Evolutionary conservation across 2,888 invertebrate species (phyloP).

Genomic region (Cartodere bifasciata): DNA sequence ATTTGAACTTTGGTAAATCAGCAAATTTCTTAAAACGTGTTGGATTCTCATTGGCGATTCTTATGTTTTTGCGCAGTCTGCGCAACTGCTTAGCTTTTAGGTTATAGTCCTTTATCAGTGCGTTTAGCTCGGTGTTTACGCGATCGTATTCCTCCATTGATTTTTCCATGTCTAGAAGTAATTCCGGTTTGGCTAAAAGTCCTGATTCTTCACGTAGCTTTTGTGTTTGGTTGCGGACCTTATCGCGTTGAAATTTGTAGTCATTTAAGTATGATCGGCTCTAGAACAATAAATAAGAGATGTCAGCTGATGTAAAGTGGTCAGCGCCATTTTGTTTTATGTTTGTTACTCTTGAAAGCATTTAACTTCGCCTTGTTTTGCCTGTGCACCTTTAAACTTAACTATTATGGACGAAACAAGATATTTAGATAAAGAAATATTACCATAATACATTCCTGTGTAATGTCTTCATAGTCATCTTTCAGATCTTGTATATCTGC

Average conservation of each 20-base stretch:
- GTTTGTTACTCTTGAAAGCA: too few relatives aligned
- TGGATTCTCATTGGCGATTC: too few relatives aligned
- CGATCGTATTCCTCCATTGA: conserved; percentile 27
- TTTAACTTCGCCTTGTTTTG: too few relatives aligned
- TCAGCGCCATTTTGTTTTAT: too few relatives aligned
- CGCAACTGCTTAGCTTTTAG: conserved; percentile 14
- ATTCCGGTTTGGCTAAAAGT: conserved; percentile 36
- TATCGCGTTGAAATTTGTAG: conserved; percentile 33
- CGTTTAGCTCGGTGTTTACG: conserved; percentile 16
- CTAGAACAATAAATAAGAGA: conserved; percentile 12
- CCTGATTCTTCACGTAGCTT: conserved; percentile 36
- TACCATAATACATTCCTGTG: conserved; percentile 18
- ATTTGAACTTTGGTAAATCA: too few relatives aligned
- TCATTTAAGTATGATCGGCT: conserved; percentile 30
- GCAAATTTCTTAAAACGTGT: too few relatives aligned
- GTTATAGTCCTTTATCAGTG: conserved; percentile 17
- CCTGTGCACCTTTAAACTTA: too few relatives aligned
- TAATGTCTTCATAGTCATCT: conserved; percentile 17
- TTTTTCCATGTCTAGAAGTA: conserved; percentile 38
- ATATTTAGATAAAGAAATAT: too few relatives aligned
- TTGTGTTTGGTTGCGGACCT: conserved; percentile 31
- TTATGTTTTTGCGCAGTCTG: conserved; percentile 9
- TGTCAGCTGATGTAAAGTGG: conserved; percentile 1
- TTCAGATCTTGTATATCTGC: conserved; percentile 24
- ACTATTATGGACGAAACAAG: too few relatives aligned